Evolutionary conservation across 37 sponge, comb jelly and placozoan genomes (phyloP), one percentile per base, ranked within the genome.

Genomic region (Agelas oroides): DNA sequence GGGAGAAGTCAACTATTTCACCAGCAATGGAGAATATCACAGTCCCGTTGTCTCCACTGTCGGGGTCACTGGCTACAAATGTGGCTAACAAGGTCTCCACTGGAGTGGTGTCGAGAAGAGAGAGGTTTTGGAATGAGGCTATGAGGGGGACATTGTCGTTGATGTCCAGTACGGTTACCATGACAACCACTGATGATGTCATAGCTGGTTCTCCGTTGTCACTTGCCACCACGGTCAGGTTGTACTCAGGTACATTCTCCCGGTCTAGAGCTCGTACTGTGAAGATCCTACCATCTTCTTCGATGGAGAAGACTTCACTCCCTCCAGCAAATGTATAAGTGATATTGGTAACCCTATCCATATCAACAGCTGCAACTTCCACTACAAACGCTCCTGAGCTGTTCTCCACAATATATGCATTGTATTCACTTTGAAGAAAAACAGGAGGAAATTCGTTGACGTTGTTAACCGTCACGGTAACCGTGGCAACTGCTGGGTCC

Each of bases 61-160:
- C 89, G 27, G 64, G 53, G 68, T 92, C 93, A 0, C 37, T 87
- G 56, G 89, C 93, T 67, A 60, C 37, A 40, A 88, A 60, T 37
- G 61, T 57, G 0, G 27, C 14, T 53, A 88, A 17, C 8, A 25
- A 6, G 2, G 76, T 81, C 35, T 73, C 87, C 40, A 72, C 64
- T 19, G 38, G 38, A 30, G 63, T 77, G 37, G 41, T 25, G 41
- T 92, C 92, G 39, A 39, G 39, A 23, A 79, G 63, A 15, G 65
- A 17, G 23, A 77, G 27, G 1, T 54, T 37, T 5, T 85, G 71
- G 24, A 37, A 62, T 46, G 84, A 17, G 8, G 55, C 31, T 62
- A 94, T 74, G 0, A 38, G 19, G 25, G 95, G 95, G 34, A 62
- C 28, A 28, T 94, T 94, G 83, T 94, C 95, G 34, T 94, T 94